These are phyloP conservation scores for Drosophila kepulauana DNA, from an alignment of 1,140 invertebrate genomes.

Conservation along the genomic window DNA sequence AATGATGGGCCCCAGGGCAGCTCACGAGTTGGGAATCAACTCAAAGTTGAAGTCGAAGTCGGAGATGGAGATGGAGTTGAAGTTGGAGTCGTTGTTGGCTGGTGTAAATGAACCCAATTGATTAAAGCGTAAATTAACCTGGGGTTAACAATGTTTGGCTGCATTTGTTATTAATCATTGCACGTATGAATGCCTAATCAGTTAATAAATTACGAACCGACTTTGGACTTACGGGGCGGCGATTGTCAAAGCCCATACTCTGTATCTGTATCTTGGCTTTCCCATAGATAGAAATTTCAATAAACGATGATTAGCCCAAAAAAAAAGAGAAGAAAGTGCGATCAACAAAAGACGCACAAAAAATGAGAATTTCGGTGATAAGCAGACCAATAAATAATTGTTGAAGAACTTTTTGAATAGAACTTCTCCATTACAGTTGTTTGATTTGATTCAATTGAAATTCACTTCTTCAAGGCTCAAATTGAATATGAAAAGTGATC, in stretches of 20 bases:
- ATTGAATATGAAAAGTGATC: constrained; percentile 42
- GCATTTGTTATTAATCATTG: constrained; percentile 81
- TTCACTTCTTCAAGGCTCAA: constrained; percentile 44
- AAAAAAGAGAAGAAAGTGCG: constrained; percentile 49
- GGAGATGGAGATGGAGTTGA: too few relatives aligned
- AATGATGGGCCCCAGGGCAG: constrained; percentile 65
- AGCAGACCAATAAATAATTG: constrained; percentile 76
- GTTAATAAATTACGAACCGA: constrained; percentile 71
- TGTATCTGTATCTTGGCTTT: constrained; percentile 43
- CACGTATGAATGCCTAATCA: constrained; percentile 81
- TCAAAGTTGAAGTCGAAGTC: constrained; percentile 4
- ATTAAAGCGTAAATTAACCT: constrained; percentile 84
- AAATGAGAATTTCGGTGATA: constrained; percentile 40
- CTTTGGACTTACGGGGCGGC: constrained; percentile 53
- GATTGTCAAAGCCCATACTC: constrained; percentile 55
- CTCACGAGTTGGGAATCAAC: constrained; percentile 46
- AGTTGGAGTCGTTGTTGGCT: constrained; percentile 7
- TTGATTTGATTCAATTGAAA: constrained; percentile 45
- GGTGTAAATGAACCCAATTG: constrained; percentile 83
- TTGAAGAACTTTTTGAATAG: constrained; percentile 39
- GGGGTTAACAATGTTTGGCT: constrained; percentile 79
- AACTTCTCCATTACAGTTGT: constrained; percentile 40
- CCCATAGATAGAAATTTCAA: constrained; percentile 74
- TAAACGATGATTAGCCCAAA: constrained; percentile 77
- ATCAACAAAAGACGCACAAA: constrained; percentile 41